Evolutionary conservation across 2,888 invertebrate species (phyloP).

Genomic region (Asteroscopus sphinx): DNA sequence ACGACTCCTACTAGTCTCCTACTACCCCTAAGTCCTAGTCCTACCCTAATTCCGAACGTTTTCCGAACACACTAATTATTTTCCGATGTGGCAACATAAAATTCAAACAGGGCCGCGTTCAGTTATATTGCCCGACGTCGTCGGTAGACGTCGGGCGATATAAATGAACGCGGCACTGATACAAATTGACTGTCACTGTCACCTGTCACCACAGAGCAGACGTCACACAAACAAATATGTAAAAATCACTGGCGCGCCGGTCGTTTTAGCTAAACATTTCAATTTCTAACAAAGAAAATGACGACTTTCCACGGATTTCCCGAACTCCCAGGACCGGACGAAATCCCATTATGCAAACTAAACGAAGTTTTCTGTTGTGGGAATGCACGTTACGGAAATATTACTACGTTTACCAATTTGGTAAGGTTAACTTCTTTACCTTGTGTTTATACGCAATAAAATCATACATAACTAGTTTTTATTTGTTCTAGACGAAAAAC

Average conservation of each 20-base stretch:
- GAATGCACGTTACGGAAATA: conserved; percentile 88
- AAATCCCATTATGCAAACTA: conserved; percentile 91
- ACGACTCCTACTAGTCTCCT: too few species aligned
- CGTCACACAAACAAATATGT: too few species aligned
- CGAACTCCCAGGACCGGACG: conserved; percentile 84
- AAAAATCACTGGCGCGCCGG: conserved; percentile 53
- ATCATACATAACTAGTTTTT: background rate
- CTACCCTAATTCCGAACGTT: too few species aligned
- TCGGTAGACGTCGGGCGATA: too few species aligned
- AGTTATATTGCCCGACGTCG: too few species aligned
- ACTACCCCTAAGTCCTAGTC: too few species aligned
- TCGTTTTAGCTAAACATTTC: conserved; percentile 22
- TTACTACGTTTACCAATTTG: conserved; percentile 89
- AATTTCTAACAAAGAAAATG: conserved; percentile 71
- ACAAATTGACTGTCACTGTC: background rate
- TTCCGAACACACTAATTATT: too few species aligned
- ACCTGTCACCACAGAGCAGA: too few species aligned
- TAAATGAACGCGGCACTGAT: too few species aligned
- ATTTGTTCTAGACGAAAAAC: conserved; percentile 87
- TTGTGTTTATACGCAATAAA: background rate
- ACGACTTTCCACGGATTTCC: conserved; percentile 88
- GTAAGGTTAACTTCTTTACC: conserved; percentile 83
- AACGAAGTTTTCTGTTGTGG: conserved; percentile 91
- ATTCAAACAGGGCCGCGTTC: too few species aligned
- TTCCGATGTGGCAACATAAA: too few species aligned